These are phyloP conservation scores for Microcebus ravelobensis DNA, from an alignment of 2,113 vertebrate species.

Conservation along the genomic window DNA sequence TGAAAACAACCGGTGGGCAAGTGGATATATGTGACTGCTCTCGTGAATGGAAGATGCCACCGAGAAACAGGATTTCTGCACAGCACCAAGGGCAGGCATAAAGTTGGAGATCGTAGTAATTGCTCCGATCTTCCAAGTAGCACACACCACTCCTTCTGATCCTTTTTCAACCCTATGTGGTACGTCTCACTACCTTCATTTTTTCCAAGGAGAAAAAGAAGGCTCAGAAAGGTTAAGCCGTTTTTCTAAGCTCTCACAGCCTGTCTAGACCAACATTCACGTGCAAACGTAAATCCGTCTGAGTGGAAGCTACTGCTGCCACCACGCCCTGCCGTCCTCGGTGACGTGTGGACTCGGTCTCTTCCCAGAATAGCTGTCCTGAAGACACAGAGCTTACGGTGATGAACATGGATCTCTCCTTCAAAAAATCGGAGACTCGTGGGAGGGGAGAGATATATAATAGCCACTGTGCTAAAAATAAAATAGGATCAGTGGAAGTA, in stretches of 20 bases:
- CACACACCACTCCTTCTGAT: not conserved
- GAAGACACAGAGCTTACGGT: not conserved
- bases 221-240: not conserved
- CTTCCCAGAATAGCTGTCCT: not conserved
- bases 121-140: not conserved
- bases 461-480: not conserved
- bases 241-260: not conserved
- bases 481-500: not conserved
- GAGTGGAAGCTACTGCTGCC: not conserved
- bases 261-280: not conserved
- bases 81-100: too few relatives aligned
- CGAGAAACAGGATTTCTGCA: not conserved
- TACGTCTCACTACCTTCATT: too few relatives aligned
- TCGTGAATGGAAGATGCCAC: not conserved
- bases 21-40: not conserved
- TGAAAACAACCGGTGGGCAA: not conserved
- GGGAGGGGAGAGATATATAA: not conserved
- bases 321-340: too few relatives aligned
- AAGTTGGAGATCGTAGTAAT: not conserved
- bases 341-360: not conserved
- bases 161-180: not conserved
- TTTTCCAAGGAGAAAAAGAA: not conserved
- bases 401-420: not conserved
- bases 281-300: not conserved
- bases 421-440: not conserved